A percentile compares a stretch with the other conserved stretches of the same genome.
Evolutionary conservation across 1,140 invertebrate genomes (phyloP).

Genomic region (Agrypnia vestita): DNA sequence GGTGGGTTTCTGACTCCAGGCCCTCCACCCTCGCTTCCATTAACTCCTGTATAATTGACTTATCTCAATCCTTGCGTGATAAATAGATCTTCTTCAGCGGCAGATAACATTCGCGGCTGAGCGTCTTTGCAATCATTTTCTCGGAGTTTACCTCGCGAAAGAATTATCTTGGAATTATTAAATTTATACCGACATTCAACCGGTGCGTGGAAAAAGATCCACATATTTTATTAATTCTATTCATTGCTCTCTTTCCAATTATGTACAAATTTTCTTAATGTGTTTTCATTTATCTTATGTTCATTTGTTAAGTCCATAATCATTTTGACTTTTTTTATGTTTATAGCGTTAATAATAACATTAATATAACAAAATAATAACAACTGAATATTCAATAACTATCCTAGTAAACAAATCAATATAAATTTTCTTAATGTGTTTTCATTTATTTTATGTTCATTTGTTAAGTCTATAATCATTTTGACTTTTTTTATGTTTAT

Average conservation of each 20-base stretch:
- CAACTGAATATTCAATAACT: no score
- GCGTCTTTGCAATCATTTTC: constrained; percentile 48
- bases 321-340: no score
- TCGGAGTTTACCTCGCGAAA: constrained; percentile 53
- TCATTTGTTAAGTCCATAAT: no score
- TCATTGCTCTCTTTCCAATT: neutral
- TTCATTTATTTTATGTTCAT: neutral
- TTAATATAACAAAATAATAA: no score
- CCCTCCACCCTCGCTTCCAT: constrained; percentile 37
- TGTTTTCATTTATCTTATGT: constrained; percentile 9
- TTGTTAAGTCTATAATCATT: no score
- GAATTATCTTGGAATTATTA: constrained; percentile 52
- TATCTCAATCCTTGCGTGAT: constrained; percentile 53
- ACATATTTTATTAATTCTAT: constrained; percentile 7
- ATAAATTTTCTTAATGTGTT: constrained; percentile 9
- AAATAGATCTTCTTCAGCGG: constrained; percentile 56
- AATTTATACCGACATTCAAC: constrained; percentile 6
- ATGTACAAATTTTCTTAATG: neutral
- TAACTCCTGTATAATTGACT: constrained; percentile 60
- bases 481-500: no score
- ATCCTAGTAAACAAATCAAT: no score
- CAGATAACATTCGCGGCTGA: constrained; percentile 39
- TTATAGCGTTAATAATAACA: no score
- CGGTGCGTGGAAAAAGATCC: neutral
- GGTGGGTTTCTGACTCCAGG: constrained; percentile 45